A percentile compares a stretch with the other conserved stretches of the same genome.
Evolutionary conservation across 2,113 vertebrate genomes (phyloP).

Genomic region (Macrotus californicus): DNA sequence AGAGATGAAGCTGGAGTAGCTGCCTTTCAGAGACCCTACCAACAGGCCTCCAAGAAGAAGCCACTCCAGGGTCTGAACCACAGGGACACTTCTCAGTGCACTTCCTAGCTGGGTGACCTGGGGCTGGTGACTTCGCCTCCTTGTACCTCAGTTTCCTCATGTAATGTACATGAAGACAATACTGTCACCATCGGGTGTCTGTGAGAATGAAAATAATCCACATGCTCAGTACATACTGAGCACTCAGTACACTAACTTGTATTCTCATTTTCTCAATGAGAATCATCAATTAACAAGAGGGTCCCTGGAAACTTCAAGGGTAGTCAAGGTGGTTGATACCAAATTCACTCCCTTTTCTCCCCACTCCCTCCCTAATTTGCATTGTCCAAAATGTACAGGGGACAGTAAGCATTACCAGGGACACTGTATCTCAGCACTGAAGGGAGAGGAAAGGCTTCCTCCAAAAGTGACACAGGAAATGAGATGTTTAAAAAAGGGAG

Average conservation of each 20-base stretch:
- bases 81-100: too few relatives aligned
- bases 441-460: not conserved
- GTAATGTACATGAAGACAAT: not conserved
- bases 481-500: not conserved
- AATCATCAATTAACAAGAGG: not conserved
- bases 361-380: not conserved
- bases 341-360: not conserved
- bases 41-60: not conserved
- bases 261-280: not conserved
- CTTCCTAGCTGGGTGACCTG: rapidly evolving
- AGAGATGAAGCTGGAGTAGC: not conserved
- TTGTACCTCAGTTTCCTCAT: not conserved
- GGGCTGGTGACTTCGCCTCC: not conserved
- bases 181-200: not conserved
- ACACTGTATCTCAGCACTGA: not conserved
- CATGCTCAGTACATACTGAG: not conserved
- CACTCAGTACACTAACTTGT: not conserved
- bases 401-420: not conserved
- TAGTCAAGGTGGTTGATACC: not conserved
- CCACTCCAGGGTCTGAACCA: not conserved
- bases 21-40: not conserved
- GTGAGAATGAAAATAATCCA: not conserved
- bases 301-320: not conserved
- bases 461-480: not conserved
- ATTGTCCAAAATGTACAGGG: not conserved